Percentiles rank a stretch among this genome's conserved stretches.
Conservation (phyloP, 2,888 invertebrate genomes). For the Tetanocera ferruginea region DNA sequence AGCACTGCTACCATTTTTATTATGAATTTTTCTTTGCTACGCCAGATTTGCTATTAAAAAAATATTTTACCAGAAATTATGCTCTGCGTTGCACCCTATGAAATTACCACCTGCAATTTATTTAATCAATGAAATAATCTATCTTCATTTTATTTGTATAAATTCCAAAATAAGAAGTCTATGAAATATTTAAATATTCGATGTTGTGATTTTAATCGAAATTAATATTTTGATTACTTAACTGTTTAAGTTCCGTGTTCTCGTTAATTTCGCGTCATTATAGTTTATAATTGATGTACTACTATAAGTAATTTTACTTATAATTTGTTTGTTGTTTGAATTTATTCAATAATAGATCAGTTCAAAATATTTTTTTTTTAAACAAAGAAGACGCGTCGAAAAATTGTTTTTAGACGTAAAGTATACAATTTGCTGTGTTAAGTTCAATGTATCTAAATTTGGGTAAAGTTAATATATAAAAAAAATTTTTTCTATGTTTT, state of each 20-base stretch:
- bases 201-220: slow-evolving; percentile 20
- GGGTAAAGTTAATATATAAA: slow-evolving; percentile 18
- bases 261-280: slow-evolving; percentile 4
- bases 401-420: slow-evolving; percentile 30
- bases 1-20: neutral
- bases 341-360: slow-evolving; percentile 34
- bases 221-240: slow-evolving; percentile 12
- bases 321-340: slow-evolving; percentile 26
- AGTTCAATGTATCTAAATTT: slow-evolving; percentile 19
- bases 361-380: slow-evolving; percentile 24
- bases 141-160: slow-evolving; percentile 20
- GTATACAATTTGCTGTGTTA: slow-evolving; percentile 25
- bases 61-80: neutral
- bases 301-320: neutral
- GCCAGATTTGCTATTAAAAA: neutral
- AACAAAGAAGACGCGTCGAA: slow-evolving; percentile 18
- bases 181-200: slow-evolving; percentile 26
- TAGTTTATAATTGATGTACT: slow-evolving; percentile 15
- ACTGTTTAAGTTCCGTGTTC: slow-evolving; percentile 10
- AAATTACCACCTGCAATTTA: neutral
- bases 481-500: slow-evolving; percentile 7
- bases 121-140: slow-evolving; percentile 2
- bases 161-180: slow-evolving; percentile 14
- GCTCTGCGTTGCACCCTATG: neutral
- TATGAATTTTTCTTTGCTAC: neutral